Evolutionary conservation across 2,113 vertebrate genomes (phyloP).

Genomic region (Gymnobelideus leadbeateri): DNA sequence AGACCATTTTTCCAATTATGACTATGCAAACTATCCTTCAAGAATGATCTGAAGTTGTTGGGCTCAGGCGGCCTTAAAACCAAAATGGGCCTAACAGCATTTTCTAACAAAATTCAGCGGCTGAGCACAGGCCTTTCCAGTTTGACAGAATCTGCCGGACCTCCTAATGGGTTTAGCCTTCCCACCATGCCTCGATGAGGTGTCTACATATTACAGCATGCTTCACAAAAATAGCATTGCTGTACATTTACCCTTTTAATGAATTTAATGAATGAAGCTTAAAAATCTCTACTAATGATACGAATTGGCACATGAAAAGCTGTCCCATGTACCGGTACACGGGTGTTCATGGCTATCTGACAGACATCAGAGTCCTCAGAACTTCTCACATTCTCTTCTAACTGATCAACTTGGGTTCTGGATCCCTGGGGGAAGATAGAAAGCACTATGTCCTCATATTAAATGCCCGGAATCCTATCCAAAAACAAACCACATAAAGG

Average conservation of each 20-base stretch:
- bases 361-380: no score
- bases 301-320: neutral
- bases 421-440: constrained; percentile 18
- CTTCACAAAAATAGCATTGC: neutral
- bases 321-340: no score
- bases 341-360: no score
- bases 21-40: neutral
- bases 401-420: constrained; percentile 43
- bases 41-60: no score
- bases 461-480: constrained; percentile 1
- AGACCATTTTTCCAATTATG: neutral
- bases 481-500: neutral
- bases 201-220: neutral
- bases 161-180: neutral
- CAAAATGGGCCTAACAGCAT: no score
- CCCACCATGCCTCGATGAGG: neutral
- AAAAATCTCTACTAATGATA: neutral
- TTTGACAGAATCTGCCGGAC: neutral
- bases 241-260: no score
- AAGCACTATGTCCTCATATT: constrained; percentile 48
- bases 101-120: no score
- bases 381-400: constrained; percentile 25
- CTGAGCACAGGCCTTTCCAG: neutral
- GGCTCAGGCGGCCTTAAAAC: no score
- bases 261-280: neutral